Percentiles rank a stretch among this genome's conserved stretches.
Evolutionary conservation across 2,888 invertebrate species (phyloP).

Genomic region (Steinernema hermaphroditum): DNA sequence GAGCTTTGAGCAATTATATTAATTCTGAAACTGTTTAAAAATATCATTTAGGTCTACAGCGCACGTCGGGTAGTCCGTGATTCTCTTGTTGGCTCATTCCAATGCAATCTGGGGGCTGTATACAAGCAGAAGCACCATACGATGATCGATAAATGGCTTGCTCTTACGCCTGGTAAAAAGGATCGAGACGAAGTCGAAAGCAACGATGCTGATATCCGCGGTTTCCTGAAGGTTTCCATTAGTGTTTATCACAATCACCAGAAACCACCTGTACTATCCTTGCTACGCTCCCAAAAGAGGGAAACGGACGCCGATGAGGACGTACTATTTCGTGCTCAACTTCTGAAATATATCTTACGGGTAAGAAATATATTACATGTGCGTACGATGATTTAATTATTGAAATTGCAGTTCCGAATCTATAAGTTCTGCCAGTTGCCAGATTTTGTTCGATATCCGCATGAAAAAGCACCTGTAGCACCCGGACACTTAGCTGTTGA

Average conservation of each 20-base stretch:
- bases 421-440: slow-evolving; percentile 49
- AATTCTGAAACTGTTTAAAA: background rate
- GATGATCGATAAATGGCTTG: slow-evolving; percentile 53
- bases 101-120: slow-evolving; percentile 37
- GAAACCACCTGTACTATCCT: slow-evolving; percentile 45
- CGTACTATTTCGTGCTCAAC: slow-evolving; percentile 52
- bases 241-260: slow-evolving; percentile 49
- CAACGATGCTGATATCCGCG: slow-evolving; percentile 49
- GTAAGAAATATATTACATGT: slow-evolving; percentile 37
- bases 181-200: slow-evolving; percentile 41
- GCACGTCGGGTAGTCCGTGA: slow-evolving; percentile 36
- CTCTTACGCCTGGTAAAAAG: slow-evolving; percentile 40
- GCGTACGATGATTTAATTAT: slow-evolving; percentile 30
- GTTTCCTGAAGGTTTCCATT: slow-evolving; percentile 53
- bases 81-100: slow-evolving; percentile 37
- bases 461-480: slow-evolving; percentile 27
- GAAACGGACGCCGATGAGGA: slow-evolving; percentile 48
- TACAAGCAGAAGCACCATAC: slow-evolving; percentile 36
- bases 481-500: slow-evolving; percentile 37
- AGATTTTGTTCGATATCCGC: slow-evolving; percentile 40
- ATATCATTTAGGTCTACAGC: slow-evolving; percentile 38
- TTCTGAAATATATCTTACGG: slow-evolving; percentile 48
- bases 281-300: background rate
- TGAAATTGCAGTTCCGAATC: slow-evolving; percentile 42
- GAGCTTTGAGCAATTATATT: slow-evolving; percentile 4